Conservation (phyloP, 1,140 invertebrate species). For the Scaptodrosophila lebanonensis region DNA sequence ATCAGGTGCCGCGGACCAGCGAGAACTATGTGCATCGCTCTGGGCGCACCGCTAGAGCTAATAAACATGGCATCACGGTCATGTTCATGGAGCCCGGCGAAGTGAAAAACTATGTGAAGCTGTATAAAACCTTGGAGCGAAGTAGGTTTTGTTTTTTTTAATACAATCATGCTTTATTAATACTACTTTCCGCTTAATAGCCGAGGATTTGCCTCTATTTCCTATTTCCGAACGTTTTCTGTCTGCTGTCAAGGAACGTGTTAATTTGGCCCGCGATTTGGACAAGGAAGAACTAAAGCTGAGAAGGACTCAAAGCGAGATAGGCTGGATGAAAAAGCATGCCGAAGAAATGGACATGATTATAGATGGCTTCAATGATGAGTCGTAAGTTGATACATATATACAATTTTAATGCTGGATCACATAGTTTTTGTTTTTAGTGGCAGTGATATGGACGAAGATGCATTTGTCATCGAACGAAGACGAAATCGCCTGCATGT, state of each 20-base stretch:
- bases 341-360: constrained; percentile 91
- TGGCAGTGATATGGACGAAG: constrained; percentile 70
- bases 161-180: not conserved
- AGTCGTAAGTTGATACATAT: constrained; percentile 31
- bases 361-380: constrained; percentile 82
- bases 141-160: constrained; percentile 79
- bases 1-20: constrained; percentile 93
- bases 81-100: constrained; percentile 94
- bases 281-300: constrained; percentile 86
- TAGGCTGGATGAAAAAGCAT: constrained; percentile 89
- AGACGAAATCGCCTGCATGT: constrained; percentile 71
- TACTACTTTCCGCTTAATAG: constrained; percentile 77
- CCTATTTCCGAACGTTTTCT: constrained; percentile 86
- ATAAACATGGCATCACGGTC: constrained; percentile 92
- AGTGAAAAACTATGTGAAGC: constrained; percentile 86
- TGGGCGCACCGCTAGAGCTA: constrained; percentile 95
- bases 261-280: constrained; percentile 87
- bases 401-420: not conserved
- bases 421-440: constrained; percentile 15
- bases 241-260: constrained; percentile 82
- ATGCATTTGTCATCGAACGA: constrained; percentile 64
- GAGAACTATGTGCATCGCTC: constrained; percentile 98
- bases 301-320: constrained; percentile 83
- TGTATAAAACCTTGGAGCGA: constrained; percentile 89
- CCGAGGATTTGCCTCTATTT: constrained; percentile 89